Evolutionary conservation across 2,797 vertebrate species (phyloP).

Genomic region (Cichlasoma orientale): DNA sequence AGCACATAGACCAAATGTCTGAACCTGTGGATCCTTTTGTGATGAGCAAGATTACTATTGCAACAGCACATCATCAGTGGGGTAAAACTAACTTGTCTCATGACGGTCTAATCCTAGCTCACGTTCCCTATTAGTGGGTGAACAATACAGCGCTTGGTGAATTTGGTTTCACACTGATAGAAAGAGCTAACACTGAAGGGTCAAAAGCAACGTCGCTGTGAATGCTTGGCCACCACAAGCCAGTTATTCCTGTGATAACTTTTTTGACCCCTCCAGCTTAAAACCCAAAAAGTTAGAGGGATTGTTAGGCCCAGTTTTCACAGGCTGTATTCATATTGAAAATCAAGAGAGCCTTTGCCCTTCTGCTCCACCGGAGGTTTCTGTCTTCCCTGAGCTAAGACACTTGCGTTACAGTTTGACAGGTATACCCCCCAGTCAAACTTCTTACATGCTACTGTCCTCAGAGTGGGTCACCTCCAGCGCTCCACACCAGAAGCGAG

Average conservation of each 20-base stretch:
- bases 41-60: too few relatives aligned
- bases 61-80: too few relatives aligned
- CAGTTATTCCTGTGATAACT: not conserved
- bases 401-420: not conserved
- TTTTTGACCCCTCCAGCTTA: not conserved
- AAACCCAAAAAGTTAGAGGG: not conserved
- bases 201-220: too few relatives aligned
- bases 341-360: not conserved
- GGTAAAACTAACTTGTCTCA: too few relatives aligned
- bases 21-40: too few relatives aligned
- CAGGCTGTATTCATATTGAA: not conserved
- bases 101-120: too few relatives aligned
- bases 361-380: not conserved
- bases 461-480: not conserved
- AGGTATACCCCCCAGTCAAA: not conserved
- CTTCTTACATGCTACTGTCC: not conserved
- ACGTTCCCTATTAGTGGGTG: too few relatives aligned
- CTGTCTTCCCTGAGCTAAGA: not conserved
- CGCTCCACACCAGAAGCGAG: not conserved
- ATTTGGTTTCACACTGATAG: too few relatives aligned
- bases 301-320: not conserved
- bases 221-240: too few relatives aligned
- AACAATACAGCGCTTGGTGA: too few relatives aligned
- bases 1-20: too few relatives aligned
- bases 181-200: too few relatives aligned